Evolutionary conservation across 2,113 vertebrate species (phyloP).

Genomic region (Tragelaphus buxtoni): DNA sequence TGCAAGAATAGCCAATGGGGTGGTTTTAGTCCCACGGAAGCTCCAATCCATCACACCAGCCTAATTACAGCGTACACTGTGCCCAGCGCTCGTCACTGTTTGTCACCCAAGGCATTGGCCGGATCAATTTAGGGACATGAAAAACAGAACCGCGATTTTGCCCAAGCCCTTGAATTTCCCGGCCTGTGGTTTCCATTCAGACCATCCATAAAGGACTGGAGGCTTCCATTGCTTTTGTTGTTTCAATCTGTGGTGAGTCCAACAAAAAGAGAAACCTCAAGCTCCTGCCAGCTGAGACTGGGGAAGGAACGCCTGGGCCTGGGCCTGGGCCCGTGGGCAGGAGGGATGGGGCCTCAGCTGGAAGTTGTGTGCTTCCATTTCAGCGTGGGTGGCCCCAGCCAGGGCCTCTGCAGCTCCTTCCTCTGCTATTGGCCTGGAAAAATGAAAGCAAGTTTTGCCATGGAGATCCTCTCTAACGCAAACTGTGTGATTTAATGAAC

Average conservation of each 20-base stretch:
- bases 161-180: constrained; percentile 32
- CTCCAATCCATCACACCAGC: not conserved
- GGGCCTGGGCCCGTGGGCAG: not conserved
- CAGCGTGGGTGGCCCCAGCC: not conserved
- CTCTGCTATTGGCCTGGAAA: not conserved
- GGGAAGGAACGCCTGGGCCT: not conserved
- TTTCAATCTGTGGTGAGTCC: constrained; percentile 30
- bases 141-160: constrained; percentile 38
- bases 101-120: not conserved
- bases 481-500: constrained; percentile 17
- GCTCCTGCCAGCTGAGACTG: not conserved
- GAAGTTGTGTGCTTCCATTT: not conserved
- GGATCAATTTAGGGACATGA: not conserved
- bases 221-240: constrained; percentile 9
- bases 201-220: not conserved
- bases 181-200: constrained; percentile 16
- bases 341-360: not conserved
- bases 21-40: not conserved
- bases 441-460: not conserved
- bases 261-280: constrained; percentile 42
- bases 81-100: not conserved
- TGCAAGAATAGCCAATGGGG: not conserved
- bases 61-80: not conserved
- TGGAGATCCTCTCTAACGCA: constrained; percentile 11
- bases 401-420: not conserved